Evolutionary conservation across 1,140 invertebrate species (phyloP), one percentile per base, ranked within the genome.

Genomic region (Latrodectus geometricus): DNA sequence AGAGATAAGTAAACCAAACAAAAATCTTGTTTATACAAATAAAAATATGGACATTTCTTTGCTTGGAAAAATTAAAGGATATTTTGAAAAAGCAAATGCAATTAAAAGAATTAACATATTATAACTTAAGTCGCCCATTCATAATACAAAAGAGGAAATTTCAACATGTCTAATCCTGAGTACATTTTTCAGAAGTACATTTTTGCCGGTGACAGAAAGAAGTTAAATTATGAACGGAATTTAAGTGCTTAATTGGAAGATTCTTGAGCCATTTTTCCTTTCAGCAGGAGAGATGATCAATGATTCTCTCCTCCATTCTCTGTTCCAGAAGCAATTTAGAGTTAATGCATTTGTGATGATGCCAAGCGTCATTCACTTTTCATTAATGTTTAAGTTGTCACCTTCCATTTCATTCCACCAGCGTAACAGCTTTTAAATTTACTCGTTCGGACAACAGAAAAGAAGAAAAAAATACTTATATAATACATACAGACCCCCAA

Each of bases 321-420:
- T 74, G 72, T 83, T 83, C 80, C 56, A 20, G 72, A 66, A 74
- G 72, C 69, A 83, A 83, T 83, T 83, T 83, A 74, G 56, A 74
- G 80, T 83, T 83, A 83, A 83, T 83, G 80, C 80, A 83, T 83
- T 83, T 83, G 80, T 83, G 80, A 83, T 83, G 80, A 83, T 74
- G 69, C 80, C 54, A 50, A 73, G 54, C 80, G 69, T 83, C 80
- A 74, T 83, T 83, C 72, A 83, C 80, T 83, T 83, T 83, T 83
- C 80, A 83, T 83, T 83, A 83, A 83, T 50, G 70, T 74, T 52
- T 35, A 52, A 83, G 52, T 83, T 83, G 80, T 83, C 80, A 83
- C 80, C 56, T 83, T 74, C 48, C 70, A 83, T 83, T 83, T 83
- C 35, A 35, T 35, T 35, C 35, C 35, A 35, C 56, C 23, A 35